These are phyloP conservation scores for Sminthurinus signatus DNA, from an alignment of 1,140 invertebrate species.

Conservation along the genomic window DNA sequence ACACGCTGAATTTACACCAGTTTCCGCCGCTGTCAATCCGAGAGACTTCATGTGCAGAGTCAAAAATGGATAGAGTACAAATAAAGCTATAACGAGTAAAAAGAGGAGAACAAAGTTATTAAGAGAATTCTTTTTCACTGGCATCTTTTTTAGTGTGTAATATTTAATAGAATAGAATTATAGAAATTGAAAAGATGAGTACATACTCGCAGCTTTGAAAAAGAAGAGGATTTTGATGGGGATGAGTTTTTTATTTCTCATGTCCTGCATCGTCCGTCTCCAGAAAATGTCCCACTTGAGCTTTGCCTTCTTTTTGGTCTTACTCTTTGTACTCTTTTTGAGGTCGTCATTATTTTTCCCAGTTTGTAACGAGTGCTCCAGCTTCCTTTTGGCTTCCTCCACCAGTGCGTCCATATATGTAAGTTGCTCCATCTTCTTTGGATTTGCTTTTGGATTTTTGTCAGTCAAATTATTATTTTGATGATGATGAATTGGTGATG, in stretches of 20 bases:
- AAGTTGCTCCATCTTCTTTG: background rate
- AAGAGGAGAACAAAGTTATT: too few species aligned
- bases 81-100: conserved; percentile 53
- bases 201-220: conserved; percentile 69
- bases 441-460: background rate
- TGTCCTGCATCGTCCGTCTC: conserved; percentile 59
- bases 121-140: too few species aligned
- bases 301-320: too few species aligned
- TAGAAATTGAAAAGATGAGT: background rate
- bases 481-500: too few species aligned
- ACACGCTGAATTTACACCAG: conserved; percentile 75
- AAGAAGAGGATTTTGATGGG: conserved; percentile 69
- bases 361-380: background rate
- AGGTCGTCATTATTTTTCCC: background rate
- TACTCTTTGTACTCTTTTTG: too few species aligned
- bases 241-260: conserved; percentile 62
- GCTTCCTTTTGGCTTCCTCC: background rate
- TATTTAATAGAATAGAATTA: background rate
- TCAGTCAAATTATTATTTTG: background rate
- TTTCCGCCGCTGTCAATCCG: conserved; percentile 73
- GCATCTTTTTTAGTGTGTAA: background rate
- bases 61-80: conserved; percentile 72
- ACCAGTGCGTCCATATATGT: background rate
- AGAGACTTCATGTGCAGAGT: conserved; percentile 78
- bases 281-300: conserved; percentile 18